Conservation (phyloP, 2,113 vertebrate species). For the Plotosus lineatus region DNA sequence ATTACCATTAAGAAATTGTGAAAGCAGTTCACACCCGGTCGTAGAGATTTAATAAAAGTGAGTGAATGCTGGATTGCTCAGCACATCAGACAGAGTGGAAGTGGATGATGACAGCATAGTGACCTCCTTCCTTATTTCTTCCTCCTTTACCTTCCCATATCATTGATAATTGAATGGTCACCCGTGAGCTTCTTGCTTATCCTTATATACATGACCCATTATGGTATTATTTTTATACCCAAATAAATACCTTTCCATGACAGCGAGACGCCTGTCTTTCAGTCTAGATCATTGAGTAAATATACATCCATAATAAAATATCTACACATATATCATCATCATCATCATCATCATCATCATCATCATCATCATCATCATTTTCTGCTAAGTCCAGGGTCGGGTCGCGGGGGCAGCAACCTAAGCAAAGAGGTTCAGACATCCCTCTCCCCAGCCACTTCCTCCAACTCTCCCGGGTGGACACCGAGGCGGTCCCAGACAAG, state of each 20-base stretch:
- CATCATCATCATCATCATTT: no score
- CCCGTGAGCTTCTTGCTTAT: not conserved
- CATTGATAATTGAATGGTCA: not conserved
- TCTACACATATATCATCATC: not conserved
- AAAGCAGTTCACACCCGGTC: conserved; percentile 20
- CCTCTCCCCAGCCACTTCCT: no score
- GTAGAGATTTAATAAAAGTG: conserved; percentile 2
- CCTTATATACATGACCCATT: conserved; percentile 1
- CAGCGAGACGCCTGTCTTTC: not conserved
- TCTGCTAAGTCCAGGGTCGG: no score
- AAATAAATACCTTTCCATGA: conserved; percentile 10
- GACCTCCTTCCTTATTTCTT: not conserved
- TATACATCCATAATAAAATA: not conserved
- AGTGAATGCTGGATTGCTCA: not conserved
- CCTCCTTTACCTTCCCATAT: not conserved
- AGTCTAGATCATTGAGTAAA: no score
- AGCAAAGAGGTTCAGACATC: no score
- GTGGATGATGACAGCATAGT: conserved; percentile 22
- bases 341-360: no score
- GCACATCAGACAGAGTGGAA: conserved; percentile 26
- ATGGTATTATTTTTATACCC: not conserved
- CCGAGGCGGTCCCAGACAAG: no score
- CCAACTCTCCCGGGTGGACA: no score
- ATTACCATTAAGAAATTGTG: not conserved
- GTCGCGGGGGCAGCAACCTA: no score